Percentiles rank a stretch among this genome's conserved stretches.
Conservation (phyloP, 23 tunicate genomes). For the Trididemnum clinides region DNA sequence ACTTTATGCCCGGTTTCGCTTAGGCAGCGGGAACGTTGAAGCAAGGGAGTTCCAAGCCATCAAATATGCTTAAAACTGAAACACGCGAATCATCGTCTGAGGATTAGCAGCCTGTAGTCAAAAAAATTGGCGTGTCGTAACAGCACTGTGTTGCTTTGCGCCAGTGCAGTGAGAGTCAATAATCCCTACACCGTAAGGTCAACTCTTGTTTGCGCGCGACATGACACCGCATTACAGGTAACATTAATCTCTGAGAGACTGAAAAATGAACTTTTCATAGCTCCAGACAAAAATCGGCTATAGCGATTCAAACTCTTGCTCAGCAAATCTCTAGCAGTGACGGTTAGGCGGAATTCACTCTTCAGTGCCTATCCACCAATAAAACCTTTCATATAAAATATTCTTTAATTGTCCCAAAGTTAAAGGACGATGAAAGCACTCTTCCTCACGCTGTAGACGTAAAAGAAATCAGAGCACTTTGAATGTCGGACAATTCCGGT, state of each 20-base stretch:
- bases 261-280: neutral
- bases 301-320: neutral
- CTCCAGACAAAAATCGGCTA: neutral
- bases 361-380: neutral
- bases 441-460: neutral
- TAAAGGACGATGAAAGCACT: neutral
- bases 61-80: neutral
- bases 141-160: neutral
- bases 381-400: neutral
- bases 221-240: slow-evolving; percentile 9
- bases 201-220: neutral
- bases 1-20: neutral
- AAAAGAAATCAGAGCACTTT: no score
- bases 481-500: no score
- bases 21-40: neutral
- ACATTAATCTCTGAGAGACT: neutral
- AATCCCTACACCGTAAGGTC: neutral
- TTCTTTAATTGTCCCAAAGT: neutral
- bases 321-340: neutral
- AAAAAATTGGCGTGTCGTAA: neutral
- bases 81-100: neutral
- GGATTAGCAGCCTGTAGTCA: neutral
- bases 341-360: neutral
- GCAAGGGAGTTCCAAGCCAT: neutral
- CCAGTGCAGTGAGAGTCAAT: neutral